Percentiles rank a stretch among this genome's conserved stretches.
phyloP scores from a whole-genome alignment of 2,888 invertebrate species.

The Gymnosoma rotundatum region DNA sequence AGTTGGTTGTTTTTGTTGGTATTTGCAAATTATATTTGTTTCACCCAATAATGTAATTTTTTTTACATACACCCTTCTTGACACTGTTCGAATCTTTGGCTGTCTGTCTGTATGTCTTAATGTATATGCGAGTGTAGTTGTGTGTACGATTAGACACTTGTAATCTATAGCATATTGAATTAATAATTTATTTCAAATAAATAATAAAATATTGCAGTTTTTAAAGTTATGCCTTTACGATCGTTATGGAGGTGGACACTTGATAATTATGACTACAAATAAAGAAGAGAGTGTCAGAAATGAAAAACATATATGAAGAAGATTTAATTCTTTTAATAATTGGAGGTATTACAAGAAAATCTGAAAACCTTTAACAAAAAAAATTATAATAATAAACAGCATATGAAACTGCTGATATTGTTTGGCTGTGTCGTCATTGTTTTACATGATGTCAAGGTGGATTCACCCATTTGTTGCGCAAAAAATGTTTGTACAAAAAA shows the following conservation, averaged over 20 bases:
- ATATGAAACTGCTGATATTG: no score
- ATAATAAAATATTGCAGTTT: conserved; percentile 35
- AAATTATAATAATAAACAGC: no score
- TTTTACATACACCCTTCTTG: conserved; percentile 46
- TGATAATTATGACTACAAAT: conserved; percentile 52
- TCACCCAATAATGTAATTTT: conserved; percentile 42
- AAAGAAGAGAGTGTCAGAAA: background rate
- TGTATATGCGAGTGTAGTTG: background rate
- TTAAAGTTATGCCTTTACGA: background rate
- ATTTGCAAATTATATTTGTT: conserved; percentile 65
- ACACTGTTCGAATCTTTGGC: conserved; percentile 36
- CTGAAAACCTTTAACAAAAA: no score
- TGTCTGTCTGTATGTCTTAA: conserved; percentile 11
- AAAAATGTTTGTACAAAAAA: no score
- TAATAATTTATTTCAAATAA: conserved; percentile 54
- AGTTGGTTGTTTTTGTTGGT: background rate
- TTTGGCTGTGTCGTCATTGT: no score
- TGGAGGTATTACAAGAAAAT: background rate
- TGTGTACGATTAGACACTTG: conserved; percentile 11
- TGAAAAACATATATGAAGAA: background rate
- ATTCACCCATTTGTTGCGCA: no score
- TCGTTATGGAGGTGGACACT: conserved; percentile 45
- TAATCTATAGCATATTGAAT: conserved; percentile 55
- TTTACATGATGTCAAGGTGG: no score
- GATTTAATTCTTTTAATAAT: background rate